Percentiles rank a stretch among this genome's conserved stretches.
These are phyloP conservation scores for Trissonchulus sp. DNA, from an alignment of 2,888 invertebrate species.

Conservation along the genomic window DNA sequence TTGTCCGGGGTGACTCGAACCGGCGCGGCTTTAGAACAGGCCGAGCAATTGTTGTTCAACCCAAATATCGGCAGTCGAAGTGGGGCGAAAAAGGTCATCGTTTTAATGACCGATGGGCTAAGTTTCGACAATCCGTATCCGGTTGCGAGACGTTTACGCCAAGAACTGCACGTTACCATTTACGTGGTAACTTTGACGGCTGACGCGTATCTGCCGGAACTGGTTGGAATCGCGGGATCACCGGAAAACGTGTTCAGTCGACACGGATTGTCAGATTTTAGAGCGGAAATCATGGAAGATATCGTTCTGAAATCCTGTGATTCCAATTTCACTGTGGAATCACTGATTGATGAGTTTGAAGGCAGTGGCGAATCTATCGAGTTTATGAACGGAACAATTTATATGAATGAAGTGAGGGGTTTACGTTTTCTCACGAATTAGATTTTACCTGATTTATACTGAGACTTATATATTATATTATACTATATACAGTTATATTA, in stretches of 20 bases:
- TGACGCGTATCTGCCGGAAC: constrained; percentile 44
- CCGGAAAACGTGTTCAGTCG: background rate
- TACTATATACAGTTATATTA: too few relatives aligned
- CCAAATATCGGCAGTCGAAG: constrained; percentile 40
- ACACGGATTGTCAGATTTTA: background rate
- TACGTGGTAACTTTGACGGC: constrained; percentile 44
- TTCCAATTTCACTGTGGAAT: background rate
- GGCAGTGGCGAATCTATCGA: too few relatives aligned
- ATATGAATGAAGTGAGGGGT: too few relatives aligned
- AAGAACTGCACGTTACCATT: constrained; percentile 42
- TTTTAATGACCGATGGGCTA: constrained; percentile 48
- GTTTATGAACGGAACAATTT: too few relatives aligned
- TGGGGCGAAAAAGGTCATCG: constrained; percentile 35
- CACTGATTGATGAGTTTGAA: background rate
- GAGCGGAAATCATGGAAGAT: background rate
- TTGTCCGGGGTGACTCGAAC: constrained; percentile 32
- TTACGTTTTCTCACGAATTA: too few relatives aligned
- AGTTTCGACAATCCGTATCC: constrained; percentile 47
- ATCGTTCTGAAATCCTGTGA: background rate
- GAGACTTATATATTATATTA: too few relatives aligned
- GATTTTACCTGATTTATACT: too few relatives aligned
- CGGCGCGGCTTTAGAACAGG: constrained; percentile 41
- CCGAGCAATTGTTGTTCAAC: constrained; percentile 39
- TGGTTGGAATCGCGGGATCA: constrained; percentile 34
- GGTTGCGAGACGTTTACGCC: constrained; percentile 42